Conservation (phyloP, 1,140 invertebrate genomes). For the Bombus vancouverensis region DNA sequence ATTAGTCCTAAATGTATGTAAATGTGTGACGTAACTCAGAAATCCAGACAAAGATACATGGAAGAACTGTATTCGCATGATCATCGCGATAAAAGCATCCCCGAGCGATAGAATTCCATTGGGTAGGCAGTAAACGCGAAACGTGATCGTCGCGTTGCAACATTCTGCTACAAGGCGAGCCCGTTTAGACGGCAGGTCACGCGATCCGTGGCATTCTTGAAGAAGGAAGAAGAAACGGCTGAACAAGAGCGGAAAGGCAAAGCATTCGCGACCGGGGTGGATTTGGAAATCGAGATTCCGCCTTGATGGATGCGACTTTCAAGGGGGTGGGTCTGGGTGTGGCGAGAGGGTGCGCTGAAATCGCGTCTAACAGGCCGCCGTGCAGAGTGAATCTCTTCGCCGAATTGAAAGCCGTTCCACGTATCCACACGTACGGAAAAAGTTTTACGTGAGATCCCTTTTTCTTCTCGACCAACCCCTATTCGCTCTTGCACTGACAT, state of each 20-base stretch:
- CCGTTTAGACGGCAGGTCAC: slow-evolving; percentile 38
- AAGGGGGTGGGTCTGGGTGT: slow-evolving; percentile 60
- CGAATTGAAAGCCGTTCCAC: slow-evolving; percentile 42
- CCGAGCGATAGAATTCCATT: slow-evolving; percentile 8
- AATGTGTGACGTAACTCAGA: neutral
- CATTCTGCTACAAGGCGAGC: neutral
- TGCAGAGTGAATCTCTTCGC: slow-evolving; percentile 45
- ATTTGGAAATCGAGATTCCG: slow-evolving; percentile 65
- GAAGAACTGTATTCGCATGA: neutral
- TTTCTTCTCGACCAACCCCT: slow-evolving; percentile 58
- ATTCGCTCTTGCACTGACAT: slow-evolving; percentile 40
- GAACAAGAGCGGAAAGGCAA: slow-evolving; percentile 33
- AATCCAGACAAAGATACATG: neutral
- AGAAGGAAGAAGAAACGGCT: slow-evolving; percentile 22
- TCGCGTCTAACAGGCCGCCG: slow-evolving; percentile 38
- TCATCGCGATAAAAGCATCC: neutral
- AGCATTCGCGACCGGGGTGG: slow-evolving; percentile 41
- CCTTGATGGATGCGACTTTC: slow-evolving; percentile 59
- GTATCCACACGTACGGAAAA: slow-evolving; percentile 56
- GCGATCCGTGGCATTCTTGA: slow-evolving; percentile 9
- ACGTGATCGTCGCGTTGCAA: slow-evolving; percentile 4
- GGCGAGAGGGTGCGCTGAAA: slow-evolving; percentile 64
- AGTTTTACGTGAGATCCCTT: slow-evolving; percentile 47
- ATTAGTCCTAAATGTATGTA: neutral
- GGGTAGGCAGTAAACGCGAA: neutral